Evolutionary conservation across 2,888 invertebrate species (phyloP), one percentile per base, ranked within the genome.

Genomic region (Mamestra brassicae): DNA sequence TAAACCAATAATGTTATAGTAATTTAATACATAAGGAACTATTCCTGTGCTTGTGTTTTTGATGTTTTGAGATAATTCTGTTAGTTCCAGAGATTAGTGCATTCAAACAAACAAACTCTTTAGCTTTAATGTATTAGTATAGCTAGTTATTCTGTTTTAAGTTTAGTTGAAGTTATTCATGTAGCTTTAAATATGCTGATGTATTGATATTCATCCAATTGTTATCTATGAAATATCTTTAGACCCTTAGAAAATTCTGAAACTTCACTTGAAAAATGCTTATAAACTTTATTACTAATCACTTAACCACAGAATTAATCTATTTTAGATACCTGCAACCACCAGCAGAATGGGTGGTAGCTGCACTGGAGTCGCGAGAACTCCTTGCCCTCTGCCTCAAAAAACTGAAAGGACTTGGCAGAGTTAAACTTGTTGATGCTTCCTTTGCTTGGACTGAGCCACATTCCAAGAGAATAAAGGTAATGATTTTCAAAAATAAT

Each of bases 361-460:
- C 98, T 85, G 96, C 98, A 0, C 94, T 99, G n/a, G 99, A 99
- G 94, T 99, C 99, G 0, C 97, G 98, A 36, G 99, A 99, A 93
- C 96, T 99, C 3, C 95, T 99, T 2, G 97, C 98, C 0, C 93
- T 99, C 1, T 99, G 99, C 89, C 96, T 99, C 68, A 99, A 99
- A 92, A 98, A 98, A 91, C 94, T 99, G 42, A 99, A 98, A 93
- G 99, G 99, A 0, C 95, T 99, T 10, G 98, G 97, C 89, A 97
- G 98, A 91, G 98, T 99, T 0, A 98, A 99, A 90, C 96, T 99
- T 26, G 97, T 99, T 71, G 99, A 99, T 97, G 99, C 99, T 58
- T 98, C 98, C 0, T 99, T 99, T 96, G 97, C 99, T 5, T 99
- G 99, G 99, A 99, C 99, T 13, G 99, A 99, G 92, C 99, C 99